phyloP scores from a whole-genome alignment of 1,140 invertebrate genomes.

The Lithobius niger region DNA sequence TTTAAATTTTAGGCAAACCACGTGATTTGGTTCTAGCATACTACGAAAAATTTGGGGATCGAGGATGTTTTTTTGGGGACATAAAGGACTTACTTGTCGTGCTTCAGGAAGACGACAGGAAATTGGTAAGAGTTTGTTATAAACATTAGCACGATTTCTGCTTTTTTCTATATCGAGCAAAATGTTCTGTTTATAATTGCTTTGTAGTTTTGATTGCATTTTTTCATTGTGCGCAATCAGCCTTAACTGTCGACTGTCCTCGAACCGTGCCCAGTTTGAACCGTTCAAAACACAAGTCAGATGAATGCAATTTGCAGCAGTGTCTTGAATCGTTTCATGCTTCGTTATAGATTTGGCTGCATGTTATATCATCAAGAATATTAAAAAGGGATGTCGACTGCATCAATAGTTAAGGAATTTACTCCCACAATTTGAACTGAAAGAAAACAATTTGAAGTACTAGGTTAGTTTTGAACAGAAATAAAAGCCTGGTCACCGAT shows the following conservation, averaged over 20 bases:
- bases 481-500: no score
- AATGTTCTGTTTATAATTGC: not conserved
- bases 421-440: no score
- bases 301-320: no score
- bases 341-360: no score
- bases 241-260: not conserved
- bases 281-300: no score
- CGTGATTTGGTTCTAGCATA: slow-evolving; percentile 8
- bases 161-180: not conserved
- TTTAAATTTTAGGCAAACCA: slow-evolving; percentile 3
- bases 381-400: no score
- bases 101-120: slow-evolving; percentile 20
- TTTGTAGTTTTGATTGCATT: slow-evolving; percentile 1
- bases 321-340: no score
- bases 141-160: not conserved
- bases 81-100: slow-evolving; percentile 51
- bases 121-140: not conserved
- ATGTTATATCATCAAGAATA: no score
- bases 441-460: no score
- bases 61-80: slow-evolving; percentile 65
- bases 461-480: no score
- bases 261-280: no score
- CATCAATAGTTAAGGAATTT: no score
- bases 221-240: slow-evolving; percentile 1
- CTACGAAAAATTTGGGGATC: slow-evolving; percentile 51